Evolutionary conservation across 2,113 vertebrate genomes (phyloP).

Genomic region (Sinocyclocheilus maitianheensis): DNA sequence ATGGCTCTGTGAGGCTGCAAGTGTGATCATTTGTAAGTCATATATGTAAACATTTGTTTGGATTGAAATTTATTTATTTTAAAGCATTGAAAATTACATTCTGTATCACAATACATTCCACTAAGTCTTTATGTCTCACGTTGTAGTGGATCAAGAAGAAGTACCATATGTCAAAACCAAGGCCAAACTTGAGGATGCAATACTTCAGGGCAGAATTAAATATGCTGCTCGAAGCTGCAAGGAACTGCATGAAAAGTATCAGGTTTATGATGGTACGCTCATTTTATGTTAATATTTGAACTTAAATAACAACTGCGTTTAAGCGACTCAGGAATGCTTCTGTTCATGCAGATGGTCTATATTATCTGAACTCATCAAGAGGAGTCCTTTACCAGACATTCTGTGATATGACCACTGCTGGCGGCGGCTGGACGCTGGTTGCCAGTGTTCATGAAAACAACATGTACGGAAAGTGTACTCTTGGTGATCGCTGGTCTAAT

Average conservation of each 20-base stretch:
- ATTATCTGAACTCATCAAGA: too few relatives aligned
- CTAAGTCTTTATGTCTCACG: neutral
- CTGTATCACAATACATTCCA: too few relatives aligned
- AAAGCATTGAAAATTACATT: neutral
- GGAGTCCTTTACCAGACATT: too few relatives aligned
- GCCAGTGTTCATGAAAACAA: too few relatives aligned
- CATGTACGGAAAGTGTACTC: too few relatives aligned
- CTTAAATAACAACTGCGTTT: neutral
- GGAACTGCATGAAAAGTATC: constrained; percentile 6
- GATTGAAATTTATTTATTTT: neutral
- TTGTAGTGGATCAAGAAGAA: neutral
- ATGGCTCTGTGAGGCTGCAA: neutral
- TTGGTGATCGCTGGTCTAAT: too few relatives aligned
- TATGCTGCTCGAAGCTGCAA: constrained; percentile 1
- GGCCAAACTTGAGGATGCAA: neutral
- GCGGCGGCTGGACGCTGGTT: too few relatives aligned
- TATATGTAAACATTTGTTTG: neutral
- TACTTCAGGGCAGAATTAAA: neutral
- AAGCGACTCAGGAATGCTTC: neutral
- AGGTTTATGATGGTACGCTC: neutral
- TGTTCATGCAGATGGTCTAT: constrained; percentile 8
- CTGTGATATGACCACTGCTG: too few relatives aligned
- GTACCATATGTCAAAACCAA: neutral
- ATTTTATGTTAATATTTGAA: neutral
- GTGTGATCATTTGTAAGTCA: neutral